phyloP scores from a whole-genome alignment of 2,113 vertebrate genomes.

The Gopherus flavomarginatus region DNA sequence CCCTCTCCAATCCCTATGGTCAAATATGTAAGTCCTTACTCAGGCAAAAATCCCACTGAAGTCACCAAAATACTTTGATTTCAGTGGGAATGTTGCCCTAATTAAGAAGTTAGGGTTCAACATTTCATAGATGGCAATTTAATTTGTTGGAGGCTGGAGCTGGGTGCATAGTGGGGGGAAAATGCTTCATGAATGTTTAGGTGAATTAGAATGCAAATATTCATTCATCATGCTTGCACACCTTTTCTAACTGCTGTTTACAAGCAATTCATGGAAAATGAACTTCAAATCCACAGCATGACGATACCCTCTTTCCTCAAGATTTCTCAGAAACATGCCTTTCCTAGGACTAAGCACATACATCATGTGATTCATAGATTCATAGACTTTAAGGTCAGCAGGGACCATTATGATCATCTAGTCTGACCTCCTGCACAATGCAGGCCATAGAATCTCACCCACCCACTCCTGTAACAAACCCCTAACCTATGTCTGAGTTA shows the following conservation, averaged over 20 bases:
- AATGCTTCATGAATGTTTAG: conserved; percentile 1
- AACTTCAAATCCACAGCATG: background rate
- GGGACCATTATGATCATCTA: too few species aligned
- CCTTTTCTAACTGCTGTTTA: background rate
- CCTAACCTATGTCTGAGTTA: too few species aligned
- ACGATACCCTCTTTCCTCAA: background rate
- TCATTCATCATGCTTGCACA: background rate
- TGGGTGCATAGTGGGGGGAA: background rate
- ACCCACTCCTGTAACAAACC: too few species aligned
- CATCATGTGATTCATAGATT: background rate
- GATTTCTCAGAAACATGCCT: background rate
- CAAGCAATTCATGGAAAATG: background rate
- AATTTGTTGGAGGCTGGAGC: background rate
- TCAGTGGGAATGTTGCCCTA: background rate
- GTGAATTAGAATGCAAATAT: background rate
- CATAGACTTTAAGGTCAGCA: too few species aligned
- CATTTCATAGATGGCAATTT: background rate
- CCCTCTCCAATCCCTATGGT: background rate
- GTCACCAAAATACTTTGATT: background rate
- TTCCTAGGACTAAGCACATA: background rate
- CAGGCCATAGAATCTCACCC: too few species aligned
- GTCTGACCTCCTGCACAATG: too few species aligned
- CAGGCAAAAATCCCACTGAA: background rate
- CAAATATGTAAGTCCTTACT: background rate
- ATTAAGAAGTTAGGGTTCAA: background rate